These are phyloP conservation scores for Merops nubicus DNA, from an alignment of 2,113 vertebrate genomes.

Conservation along the genomic window DNA sequence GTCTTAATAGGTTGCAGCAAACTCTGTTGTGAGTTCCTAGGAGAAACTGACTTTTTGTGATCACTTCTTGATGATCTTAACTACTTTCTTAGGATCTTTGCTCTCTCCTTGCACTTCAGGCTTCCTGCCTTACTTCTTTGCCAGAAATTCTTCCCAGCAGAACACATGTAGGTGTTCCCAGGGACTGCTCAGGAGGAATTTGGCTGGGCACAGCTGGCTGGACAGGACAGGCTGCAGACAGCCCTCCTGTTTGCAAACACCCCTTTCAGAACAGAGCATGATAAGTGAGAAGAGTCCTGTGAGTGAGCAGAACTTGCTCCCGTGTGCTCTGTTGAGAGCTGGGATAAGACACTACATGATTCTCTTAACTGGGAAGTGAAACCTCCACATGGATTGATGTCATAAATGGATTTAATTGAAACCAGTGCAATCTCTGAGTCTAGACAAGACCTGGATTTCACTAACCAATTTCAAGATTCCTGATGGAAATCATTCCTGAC, in stretches of 20 bases:
- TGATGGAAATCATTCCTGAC: not conserved
- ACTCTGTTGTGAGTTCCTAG: not conserved
- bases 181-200: not conserved
- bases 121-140: not conserved
- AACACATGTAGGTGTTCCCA: not conserved
- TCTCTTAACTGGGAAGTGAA: not conserved
- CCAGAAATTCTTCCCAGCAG: not conserved
- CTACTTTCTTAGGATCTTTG: not conserved
- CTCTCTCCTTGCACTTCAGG: fast-evolving
- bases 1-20: not conserved
- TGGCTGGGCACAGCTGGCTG: not conserved
- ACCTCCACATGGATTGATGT: not conserved
- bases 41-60: not conserved
- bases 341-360: not conserved
- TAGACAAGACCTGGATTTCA: not conserved
- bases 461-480: not conserved
- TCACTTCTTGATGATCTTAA: not conserved
- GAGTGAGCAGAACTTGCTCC: not conserved
- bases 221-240: not conserved
- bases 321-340: not conserved
- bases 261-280: not conserved
- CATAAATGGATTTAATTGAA: not conserved
- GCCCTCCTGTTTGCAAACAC: not conserved
- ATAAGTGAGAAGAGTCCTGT: not conserved
- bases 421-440: not conserved